Percentiles rank a stretch among this genome's conserved stretches.
phyloP scores from a whole-genome alignment of 1,140 invertebrate genomes.

The Aphaenogaster rudis region DNA sequence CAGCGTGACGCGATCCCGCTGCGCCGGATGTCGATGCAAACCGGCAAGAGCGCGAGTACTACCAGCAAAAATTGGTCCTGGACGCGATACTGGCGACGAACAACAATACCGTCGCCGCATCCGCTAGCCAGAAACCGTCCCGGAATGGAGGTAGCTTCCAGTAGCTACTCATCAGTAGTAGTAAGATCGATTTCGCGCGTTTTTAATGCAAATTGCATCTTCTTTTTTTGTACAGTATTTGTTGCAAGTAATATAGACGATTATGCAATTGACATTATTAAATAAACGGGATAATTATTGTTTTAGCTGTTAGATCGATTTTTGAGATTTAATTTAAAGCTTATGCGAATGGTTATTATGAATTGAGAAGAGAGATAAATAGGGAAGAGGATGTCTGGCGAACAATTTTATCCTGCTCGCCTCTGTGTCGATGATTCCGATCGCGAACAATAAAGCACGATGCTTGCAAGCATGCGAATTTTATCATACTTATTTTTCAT shows the following conservation, averaged over 20 bases:
- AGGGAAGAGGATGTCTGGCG: neutral
- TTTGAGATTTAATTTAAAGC: constrained; percentile 63
- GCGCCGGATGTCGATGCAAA: constrained; percentile 78
- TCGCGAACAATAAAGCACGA: constrained; percentile 32
- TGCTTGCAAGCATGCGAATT: constrained; percentile 20
- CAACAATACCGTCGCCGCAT: constrained; percentile 72
- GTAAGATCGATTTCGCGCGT: constrained; percentile 57
- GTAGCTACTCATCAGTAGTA: constrained; percentile 37
- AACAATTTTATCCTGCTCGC: constrained; percentile 29
- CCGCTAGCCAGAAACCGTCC: constrained; percentile 48
- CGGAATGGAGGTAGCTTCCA: constrained; percentile 68
- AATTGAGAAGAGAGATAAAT: constrained; percentile 17
- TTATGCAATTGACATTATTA: constrained; percentile 72
- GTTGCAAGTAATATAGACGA: constrained; percentile 80
- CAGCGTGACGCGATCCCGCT: constrained; percentile 63
- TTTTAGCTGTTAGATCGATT: constrained; percentile 68
- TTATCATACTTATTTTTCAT: constrained; percentile 54
- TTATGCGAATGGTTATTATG: constrained; percentile 19
- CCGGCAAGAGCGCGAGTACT: constrained; percentile 74
- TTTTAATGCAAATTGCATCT: constrained; percentile 72
- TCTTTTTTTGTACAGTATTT: constrained; percentile 84
- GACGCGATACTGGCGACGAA: constrained; percentile 75
- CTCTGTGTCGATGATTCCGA: constrained; percentile 33
- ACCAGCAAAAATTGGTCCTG: constrained; percentile 81
- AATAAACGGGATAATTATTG: constrained; percentile 69